Percentiles rank a stretch among this genome's conserved stretches.
phyloP scores from a whole-genome alignment of 2,113 vertebrate genomes.

The Physeter macrocephalus region DNA sequence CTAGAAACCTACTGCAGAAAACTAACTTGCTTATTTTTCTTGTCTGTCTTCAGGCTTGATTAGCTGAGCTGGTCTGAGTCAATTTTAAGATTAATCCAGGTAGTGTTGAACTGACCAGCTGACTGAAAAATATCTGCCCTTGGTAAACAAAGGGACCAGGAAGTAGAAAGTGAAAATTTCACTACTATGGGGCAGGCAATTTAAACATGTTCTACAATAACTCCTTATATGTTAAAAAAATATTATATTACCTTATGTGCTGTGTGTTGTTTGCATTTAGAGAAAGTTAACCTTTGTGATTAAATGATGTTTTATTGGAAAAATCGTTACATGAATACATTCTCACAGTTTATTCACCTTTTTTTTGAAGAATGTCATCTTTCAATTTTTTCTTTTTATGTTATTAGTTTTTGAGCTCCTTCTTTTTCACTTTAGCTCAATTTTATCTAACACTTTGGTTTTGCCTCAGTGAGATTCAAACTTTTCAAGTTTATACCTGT shows the following conservation, averaged over 20 bases:
- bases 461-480: constrained; percentile 64
- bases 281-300: not conserved
- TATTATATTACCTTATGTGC: not conserved
- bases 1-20: not conserved
- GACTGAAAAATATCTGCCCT: not conserved
- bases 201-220: not conserved
- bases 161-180: not conserved
- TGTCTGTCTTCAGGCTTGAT: not conserved
- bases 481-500: constrained; percentile 68
- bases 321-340: not conserved
- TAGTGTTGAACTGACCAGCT: not conserved
- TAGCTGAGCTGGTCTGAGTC: not conserved
- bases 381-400: not conserved
- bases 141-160: not conserved
- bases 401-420: constrained; percentile 60
- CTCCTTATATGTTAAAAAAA: not conserved
- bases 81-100: not conserved
- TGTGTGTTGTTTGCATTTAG: not conserved
- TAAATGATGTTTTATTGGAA: not conserved
- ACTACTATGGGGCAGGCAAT: not conserved
- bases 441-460: constrained; percentile 68
- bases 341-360: not conserved
- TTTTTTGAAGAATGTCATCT: not conserved
- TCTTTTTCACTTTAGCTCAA: constrained; percentile 64
- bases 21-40: not conserved